Percentiles rank a stretch among this genome's conserved stretches.
Evolutionary conservation across 2,113 vertebrate species (phyloP).

Genomic region (Rhea americana): DNA sequence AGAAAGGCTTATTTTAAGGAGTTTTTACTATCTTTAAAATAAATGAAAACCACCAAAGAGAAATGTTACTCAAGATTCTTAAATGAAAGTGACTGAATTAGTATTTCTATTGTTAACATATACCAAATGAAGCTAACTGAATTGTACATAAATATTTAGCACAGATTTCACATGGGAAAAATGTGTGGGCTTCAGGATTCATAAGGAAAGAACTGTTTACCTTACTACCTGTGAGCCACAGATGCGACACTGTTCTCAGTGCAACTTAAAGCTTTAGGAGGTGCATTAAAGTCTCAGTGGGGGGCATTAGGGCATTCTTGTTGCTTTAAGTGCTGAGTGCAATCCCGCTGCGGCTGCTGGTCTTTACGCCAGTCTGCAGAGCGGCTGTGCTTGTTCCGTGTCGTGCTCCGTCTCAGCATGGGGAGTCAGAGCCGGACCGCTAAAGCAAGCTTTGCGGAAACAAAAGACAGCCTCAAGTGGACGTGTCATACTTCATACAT

Average conservation of each 20-base stretch:
- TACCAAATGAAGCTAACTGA: not conserved
- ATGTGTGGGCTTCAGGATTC: not conserved
- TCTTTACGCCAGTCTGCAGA: not conserved
- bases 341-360: not conserved
- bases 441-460: not conserved
- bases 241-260: not conserved
- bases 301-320: not conserved
- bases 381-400: not conserved
- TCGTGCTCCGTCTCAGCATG: rapidly evolving
- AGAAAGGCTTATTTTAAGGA: not conserved
- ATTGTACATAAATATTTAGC: not conserved
- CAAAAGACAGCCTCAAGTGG: not conserved
- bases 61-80: not conserved
- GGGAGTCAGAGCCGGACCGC: not conserved
- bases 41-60: not conserved
- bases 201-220: not conserved
- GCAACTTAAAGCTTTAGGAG: not conserved
- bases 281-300: rapidly evolving
- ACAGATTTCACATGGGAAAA: not conserved
- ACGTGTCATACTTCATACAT: not conserved
- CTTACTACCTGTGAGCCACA: not conserved
- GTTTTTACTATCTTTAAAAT: not conserved
- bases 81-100: not conserved
- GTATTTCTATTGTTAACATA: not conserved
- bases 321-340: not conserved